Percentiles rank a stretch among this genome's conserved stretches.
Evolutionary conservation across 2,797 vertebrate species (phyloP).

Genomic region (Pteronotus mesoamericanus): DNA sequence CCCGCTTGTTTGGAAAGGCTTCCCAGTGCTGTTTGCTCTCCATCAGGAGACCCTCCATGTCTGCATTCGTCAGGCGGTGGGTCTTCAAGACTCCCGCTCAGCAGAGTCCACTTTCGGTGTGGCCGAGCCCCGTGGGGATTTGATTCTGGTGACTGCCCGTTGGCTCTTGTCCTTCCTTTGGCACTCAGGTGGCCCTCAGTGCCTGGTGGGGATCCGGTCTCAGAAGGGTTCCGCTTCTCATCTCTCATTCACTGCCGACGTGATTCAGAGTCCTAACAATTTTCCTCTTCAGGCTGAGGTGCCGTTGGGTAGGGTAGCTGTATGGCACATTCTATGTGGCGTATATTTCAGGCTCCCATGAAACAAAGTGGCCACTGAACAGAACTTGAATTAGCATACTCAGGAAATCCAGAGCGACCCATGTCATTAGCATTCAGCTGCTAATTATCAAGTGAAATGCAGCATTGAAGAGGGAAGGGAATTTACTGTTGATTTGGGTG

Average conservation of each 20-base stretch:
- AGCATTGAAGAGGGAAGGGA: constrained; percentile 42
- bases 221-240: neutral
- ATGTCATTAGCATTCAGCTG: constrained; percentile 82
- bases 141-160: neutral
- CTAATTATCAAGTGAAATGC: constrained; percentile 78
- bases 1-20: neutral
- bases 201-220: neutral
- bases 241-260: neutral
- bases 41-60: neutral
- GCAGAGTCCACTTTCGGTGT: neutral
- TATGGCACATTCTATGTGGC: constrained; percentile 33
- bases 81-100: neutral
- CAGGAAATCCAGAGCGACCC: constrained; percentile 73
- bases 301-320: neutral
- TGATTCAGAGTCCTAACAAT: neutral
- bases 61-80: neutral
- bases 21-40: neutral
- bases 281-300: neutral
- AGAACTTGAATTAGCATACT: constrained; percentile 76
- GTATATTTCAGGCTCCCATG: constrained; percentile 13
- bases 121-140: neutral
- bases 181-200: neutral
- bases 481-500: constrained; percentile 43
- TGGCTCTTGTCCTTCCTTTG: neutral
- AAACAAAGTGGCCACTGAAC: constrained; percentile 75